Percentiles rank a stretch among this genome's conserved stretches.
Evolutionary conservation across 1,140 invertebrate species (phyloP).

Genomic region (Pygmarrhopalites habei): DNA sequence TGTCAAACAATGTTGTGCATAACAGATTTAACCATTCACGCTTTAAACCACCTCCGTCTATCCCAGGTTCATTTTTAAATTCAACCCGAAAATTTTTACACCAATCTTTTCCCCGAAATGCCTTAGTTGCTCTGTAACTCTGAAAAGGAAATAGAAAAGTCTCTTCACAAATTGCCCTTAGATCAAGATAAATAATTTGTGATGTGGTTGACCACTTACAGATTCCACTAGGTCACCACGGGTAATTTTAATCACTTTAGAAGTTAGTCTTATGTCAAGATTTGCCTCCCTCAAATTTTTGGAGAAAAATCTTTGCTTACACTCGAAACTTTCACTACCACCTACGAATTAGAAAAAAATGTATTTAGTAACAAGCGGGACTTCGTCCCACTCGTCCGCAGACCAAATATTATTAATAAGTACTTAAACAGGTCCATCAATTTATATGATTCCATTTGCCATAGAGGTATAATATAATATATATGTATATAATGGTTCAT

Average conservation of each 20-base stretch:
- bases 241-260: constrained; percentile 51
- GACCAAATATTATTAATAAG: too few relatives aligned
- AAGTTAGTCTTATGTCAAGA: constrained; percentile 67
- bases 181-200: neutral
- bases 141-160: constrained; percentile 42
- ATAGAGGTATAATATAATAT: too few relatives aligned
- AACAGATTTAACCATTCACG: constrained; percentile 89
- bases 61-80: constrained; percentile 75
- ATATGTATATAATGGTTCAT: too few relatives aligned
- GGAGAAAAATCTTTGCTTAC: constrained; percentile 91
- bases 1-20: constrained; percentile 71
- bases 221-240: constrained; percentile 25
- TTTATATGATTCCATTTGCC: too few relatives aligned
- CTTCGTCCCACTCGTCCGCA: too few relatives aligned
- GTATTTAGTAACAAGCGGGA: too few relatives aligned
- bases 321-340: constrained; percentile 88
- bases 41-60: constrained; percentile 87
- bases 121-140: constrained; percentile 74
- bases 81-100: constrained; percentile 85
- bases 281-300: constrained; percentile 75
- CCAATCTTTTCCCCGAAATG: constrained; percentile 75
- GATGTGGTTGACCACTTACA: constrained; percentile 3
- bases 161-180: neutral
- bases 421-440: too few relatives aligned
- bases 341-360: constrained; percentile 50